phyloP scores from a whole-genome alignment of 2,113 vertebrate species.

The Catharus bicknelli region DNA sequence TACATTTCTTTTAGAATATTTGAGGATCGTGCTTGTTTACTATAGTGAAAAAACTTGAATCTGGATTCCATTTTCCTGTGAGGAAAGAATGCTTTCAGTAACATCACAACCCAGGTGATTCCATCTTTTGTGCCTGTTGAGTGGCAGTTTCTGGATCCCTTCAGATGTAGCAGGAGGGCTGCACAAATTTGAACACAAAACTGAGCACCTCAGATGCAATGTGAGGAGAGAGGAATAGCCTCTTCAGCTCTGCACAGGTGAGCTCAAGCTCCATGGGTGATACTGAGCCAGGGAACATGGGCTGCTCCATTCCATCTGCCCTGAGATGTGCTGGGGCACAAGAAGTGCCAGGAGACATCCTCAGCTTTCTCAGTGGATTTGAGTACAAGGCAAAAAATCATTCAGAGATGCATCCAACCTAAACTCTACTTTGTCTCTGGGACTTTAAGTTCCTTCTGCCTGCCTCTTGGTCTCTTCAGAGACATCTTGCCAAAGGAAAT shows the following conservation, averaged over 20 bases:
- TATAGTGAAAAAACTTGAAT: not conserved
- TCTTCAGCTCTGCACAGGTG: not conserved
- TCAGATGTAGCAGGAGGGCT: not conserved
- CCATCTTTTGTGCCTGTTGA: not conserved
- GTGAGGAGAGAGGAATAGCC: not conserved
- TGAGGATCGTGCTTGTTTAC: not conserved
- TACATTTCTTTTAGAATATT: not conserved
- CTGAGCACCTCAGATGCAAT: not conserved
- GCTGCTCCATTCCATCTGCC: not conserved
- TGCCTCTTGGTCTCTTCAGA: not conserved
- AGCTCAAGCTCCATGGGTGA: not conserved
- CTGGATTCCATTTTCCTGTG: not conserved
- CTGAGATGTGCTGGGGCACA: fast-evolving
- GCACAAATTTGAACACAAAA: not conserved
- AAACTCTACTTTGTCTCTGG: not conserved
- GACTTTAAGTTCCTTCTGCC: not conserved
- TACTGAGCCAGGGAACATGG: fast-evolving
- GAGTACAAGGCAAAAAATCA: not conserved
- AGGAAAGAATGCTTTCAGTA: not conserved
- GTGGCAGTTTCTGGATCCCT: not conserved
- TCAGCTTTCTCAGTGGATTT: not conserved
- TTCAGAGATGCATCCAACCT: not conserved
- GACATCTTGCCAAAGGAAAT: not conserved
- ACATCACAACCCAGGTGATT: not conserved
- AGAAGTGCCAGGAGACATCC: not conserved